Conservation (phyloP, 1,140 invertebrate genomes). For the Drosophila neocordata region DNA sequence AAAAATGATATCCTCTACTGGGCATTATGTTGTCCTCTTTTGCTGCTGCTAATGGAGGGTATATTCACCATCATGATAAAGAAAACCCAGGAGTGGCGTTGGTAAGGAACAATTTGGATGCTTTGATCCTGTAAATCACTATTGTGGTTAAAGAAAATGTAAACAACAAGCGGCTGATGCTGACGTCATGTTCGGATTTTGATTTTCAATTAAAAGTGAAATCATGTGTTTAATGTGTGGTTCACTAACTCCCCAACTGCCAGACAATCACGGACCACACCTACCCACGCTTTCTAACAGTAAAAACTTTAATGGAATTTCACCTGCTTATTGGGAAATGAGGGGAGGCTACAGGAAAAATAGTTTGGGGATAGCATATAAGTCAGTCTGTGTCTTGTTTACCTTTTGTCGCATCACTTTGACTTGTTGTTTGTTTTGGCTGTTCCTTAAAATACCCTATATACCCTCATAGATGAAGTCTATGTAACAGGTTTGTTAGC, state of each 20-base stretch:
- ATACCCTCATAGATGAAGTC: too few species aligned
- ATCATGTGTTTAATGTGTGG: constrained; percentile 78
- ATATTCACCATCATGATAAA: constrained; percentile 93
- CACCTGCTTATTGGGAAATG: constrained; percentile 9
- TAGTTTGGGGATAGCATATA: constrained; percentile 34
- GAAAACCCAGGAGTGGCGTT: constrained; percentile 93
- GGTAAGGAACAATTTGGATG: constrained; percentile 84
- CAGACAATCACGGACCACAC: constrained; percentile 36
- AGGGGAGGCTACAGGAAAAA: too few species aligned
- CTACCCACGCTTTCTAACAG: constrained; percentile 32
- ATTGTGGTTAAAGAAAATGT: constrained; percentile 44
- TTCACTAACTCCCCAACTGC: constrained; percentile 13
- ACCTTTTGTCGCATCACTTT: constrained; percentile 70
- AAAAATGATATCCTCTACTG: constrained; percentile 89
- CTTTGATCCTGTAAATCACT: constrained; percentile 10
- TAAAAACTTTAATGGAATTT: constrained; percentile 81
- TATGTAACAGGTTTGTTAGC: too few species aligned
- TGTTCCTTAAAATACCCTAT: constrained; percentile 22
- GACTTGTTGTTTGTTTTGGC: constrained; percentile 67
- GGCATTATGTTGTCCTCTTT: constrained; percentile 89
- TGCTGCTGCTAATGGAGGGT: constrained; percentile 91
- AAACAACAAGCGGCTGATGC: constrained; percentile 67
- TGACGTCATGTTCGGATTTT: constrained; percentile 76
- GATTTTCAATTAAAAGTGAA: constrained; percentile 83
- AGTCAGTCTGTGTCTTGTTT: constrained; percentile 64